These are phyloP conservation scores for Diabrotica undecimpunctata DNA, from an alignment of 1,140 invertebrate species.

Conservation along the genomic window DNA sequence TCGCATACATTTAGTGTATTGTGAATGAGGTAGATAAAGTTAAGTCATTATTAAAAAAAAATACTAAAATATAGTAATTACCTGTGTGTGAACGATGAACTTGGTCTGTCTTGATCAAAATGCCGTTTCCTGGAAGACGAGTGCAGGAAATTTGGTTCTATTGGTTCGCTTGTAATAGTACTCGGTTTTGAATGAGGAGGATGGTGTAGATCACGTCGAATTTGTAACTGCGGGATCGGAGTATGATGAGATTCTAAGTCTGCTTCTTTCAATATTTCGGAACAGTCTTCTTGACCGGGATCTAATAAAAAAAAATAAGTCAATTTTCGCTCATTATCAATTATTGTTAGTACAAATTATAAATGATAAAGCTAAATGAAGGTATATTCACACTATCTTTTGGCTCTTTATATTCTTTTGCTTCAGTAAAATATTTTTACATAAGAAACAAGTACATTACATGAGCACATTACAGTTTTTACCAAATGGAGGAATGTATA, in stretches of 20 bases:
- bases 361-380: no score
- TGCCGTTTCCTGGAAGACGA: constrained; percentile 40
- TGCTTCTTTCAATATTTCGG: constrained; percentile 45
- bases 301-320: constrained; percentile 30
- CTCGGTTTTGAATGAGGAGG: constrained; percentile 45
- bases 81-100: constrained; percentile 14
- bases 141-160: constrained; percentile 33
- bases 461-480: no score
- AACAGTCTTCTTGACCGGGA: constrained; percentile 53
- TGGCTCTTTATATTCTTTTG: no score
- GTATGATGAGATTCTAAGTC: constrained; percentile 44
- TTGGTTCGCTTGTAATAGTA: constrained; percentile 47
- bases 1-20: no score
- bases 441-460: no score
- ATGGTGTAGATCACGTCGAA: constrained; percentile 66
- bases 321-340: no score
- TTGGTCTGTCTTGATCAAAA: constrained; percentile 38
- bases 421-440: no score
- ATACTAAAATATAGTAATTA: background rate
- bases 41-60: no score
- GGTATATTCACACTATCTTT: no score
- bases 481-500: no score
- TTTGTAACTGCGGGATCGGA: constrained; percentile 62
- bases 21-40: no score
- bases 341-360: no score